phyloP scores from a whole-genome alignment of 2,888 invertebrate species.

The Myathropa florea region DNA sequence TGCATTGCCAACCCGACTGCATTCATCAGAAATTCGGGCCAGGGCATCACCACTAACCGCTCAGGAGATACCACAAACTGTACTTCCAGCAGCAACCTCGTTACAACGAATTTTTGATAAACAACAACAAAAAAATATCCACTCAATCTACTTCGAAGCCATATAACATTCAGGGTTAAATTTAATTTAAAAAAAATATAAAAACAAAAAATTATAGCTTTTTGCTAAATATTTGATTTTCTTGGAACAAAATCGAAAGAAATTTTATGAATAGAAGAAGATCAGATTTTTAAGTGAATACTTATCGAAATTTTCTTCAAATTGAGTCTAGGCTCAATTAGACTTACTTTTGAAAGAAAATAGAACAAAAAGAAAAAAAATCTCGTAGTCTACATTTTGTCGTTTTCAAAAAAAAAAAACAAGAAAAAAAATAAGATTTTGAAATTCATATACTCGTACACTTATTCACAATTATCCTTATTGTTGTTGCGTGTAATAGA shows the following conservation, averaged over 20 bases:
- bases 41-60: background rate
- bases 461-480: slow-evolving; percentile 3
- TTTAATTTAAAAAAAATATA: slow-evolving; percentile 21
- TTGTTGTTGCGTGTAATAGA: slow-evolving; percentile 23
- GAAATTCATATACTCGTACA: background rate
- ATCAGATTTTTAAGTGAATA: slow-evolving; percentile 47
- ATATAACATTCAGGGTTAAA: slow-evolving; percentile 68
- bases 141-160: slow-evolving; percentile 46
- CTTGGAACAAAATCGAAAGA: slow-evolving; percentile 64
- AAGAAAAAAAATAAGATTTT: background rate
- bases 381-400: background rate
- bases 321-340: slow-evolving; percentile 58
- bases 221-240: slow-evolving; percentile 54
- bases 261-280: slow-evolving; percentile 55
- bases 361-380: background rate
- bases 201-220: background rate
- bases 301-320: slow-evolving; percentile 64
- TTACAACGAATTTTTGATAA: background rate
- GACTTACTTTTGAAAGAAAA: slow-evolving; percentile 56
- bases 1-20: no score
- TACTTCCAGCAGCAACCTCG: no score
- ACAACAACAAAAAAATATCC: background rate
- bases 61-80: no score
- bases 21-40: background rate
- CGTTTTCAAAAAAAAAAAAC: background rate